phyloP scores from a whole-genome alignment of 1,140 invertebrate species.

The Agraylea sexmaculata region DNA sequence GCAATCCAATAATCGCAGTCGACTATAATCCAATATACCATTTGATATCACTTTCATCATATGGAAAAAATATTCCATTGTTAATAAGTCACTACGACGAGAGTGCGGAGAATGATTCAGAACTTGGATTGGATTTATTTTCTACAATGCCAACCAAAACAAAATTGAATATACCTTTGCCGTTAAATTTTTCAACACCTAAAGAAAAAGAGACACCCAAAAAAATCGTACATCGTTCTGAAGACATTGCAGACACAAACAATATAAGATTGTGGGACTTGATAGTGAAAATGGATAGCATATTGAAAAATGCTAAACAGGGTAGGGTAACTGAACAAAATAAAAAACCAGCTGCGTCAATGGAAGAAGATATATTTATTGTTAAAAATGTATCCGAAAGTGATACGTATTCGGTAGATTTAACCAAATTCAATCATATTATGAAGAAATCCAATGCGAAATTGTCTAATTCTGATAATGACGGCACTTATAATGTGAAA shows the following conservation, averaged over 20 bases:
- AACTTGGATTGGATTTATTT: constrained; percentile 15
- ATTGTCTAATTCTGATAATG: too few relatives aligned
- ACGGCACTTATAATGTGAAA: constrained; percentile 11
- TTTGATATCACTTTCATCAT: constrained; percentile 13
- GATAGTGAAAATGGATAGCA: constrained; percentile 18
- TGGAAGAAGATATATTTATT: constrained; percentile 8
- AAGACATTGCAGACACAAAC: constrained; percentile 7
- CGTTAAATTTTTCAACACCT: too few relatives aligned
- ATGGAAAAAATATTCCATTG: constrained; percentile 8
- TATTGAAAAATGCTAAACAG: constrained; percentile 8
- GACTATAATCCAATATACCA: constrained; percentile 18
- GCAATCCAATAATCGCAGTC: constrained; percentile 16
- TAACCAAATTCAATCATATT: constrained; percentile 15
- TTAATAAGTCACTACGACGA: constrained; percentile 13
- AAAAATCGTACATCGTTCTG: too few relatives aligned
- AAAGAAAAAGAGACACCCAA: too few relatives aligned
- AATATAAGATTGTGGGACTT: constrained; percentile 19
- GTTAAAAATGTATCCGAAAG: constrained; percentile 7
- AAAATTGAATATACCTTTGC: too few relatives aligned
- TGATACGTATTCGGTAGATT: constrained; percentile 13
- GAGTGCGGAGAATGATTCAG: constrained; percentile 4
- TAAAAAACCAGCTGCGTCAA: constrained; percentile 4
- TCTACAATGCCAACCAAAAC: neutral
- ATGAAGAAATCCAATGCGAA: constrained; percentile 11
- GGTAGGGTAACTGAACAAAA: neutral